These are phyloP conservation scores for Oncorhynchus kisutch DNA, from an alignment of 2,113 vertebrate genomes.

Conservation along the genomic window DNA sequence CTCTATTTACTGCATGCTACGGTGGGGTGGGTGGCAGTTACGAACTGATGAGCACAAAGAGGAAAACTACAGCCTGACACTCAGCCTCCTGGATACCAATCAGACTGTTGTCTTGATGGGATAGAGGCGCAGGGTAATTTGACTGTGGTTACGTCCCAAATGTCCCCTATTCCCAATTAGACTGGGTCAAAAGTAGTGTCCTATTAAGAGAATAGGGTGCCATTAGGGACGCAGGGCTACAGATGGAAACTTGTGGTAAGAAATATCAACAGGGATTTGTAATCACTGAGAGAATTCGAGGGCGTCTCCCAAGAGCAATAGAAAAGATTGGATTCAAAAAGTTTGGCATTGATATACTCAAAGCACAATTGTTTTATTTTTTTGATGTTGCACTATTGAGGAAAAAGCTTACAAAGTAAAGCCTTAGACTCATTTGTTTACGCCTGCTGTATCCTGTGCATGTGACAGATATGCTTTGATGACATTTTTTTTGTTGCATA, in stretches of 20 bases:
- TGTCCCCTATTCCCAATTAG: no score
- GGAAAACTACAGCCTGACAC: slow-evolving; percentile 67
- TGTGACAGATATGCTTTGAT: no score
- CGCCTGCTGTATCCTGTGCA: no score
- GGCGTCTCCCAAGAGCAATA: background rate
- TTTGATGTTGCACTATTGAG: background rate
- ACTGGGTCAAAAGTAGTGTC: no score
- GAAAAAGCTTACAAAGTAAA: no score
- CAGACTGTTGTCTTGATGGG: slow-evolving; percentile 51
- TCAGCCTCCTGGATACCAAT: slow-evolving; percentile 41
- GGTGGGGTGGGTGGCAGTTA: slow-evolving; percentile 68
- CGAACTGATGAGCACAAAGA: slow-evolving; percentile 72
- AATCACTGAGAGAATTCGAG: slow-evolving; percentile 45
- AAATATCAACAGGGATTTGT: slow-evolving; percentile 47
- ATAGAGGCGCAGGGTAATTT: background rate
- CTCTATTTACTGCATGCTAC: slow-evolving; percentile 74
- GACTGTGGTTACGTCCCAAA: no score
- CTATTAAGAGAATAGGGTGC: no score
- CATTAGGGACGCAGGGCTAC: no score
- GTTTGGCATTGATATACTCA: slow-evolving; percentile 14
- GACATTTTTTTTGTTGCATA: no score
- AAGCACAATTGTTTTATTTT: background rate
- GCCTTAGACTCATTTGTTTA: no score
- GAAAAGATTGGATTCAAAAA: background rate
- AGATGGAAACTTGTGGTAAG: no score